Percentiles rank a stretch among this genome's conserved stretches.
phyloP scores from a whole-genome alignment of 2,797 vertebrate genomes.

The Myotis pilosus region DNA sequence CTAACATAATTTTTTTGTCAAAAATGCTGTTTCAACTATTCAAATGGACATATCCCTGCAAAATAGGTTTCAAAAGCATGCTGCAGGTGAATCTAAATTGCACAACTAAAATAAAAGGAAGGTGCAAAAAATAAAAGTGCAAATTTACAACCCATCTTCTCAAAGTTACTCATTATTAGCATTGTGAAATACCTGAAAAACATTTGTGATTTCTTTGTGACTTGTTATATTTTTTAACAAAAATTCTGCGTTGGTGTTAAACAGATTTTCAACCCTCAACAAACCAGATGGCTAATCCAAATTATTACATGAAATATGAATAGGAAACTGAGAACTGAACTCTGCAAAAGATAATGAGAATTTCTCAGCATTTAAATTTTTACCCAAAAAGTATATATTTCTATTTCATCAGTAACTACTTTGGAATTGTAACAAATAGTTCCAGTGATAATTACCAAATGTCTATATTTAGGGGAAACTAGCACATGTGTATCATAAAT shows the following conservation, averaged over 20 bases:
- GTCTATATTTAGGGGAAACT: slow-evolving; percentile 83
- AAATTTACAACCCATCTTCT: slow-evolving; percentile 41
- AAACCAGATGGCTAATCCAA: slow-evolving; percentile 89
- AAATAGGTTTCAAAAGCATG: slow-evolving; percentile 31
- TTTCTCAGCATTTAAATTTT: slow-evolving; percentile 84
- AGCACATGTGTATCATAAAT: slow-evolving; percentile 81
- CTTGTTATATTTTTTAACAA: slow-evolving; percentile 83
- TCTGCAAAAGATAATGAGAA: slow-evolving; percentile 82
- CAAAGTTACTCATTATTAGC: slow-evolving; percentile 72
- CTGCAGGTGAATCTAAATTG: slow-evolving; percentile 24
- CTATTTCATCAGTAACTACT: slow-evolving; percentile 78
- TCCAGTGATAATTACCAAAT: slow-evolving; percentile 84
- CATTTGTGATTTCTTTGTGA: slow-evolving; percentile 81
- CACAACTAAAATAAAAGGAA: background rate
- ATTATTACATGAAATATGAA: slow-evolving; percentile 87
- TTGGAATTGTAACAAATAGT: slow-evolving; percentile 81
- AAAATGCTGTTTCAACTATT: background rate
- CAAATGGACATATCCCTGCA: slow-evolving; percentile 22
- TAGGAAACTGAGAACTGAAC: slow-evolving; percentile 85
- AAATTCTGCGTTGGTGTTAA: slow-evolving; percentile 88
- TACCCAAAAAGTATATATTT: slow-evolving; percentile 85
- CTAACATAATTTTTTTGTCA: slow-evolving; percentile 14
- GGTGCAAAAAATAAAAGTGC: slow-evolving; percentile 49
- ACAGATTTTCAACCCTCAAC: slow-evolving; percentile 88
- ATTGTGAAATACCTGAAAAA: slow-evolving; percentile 78